A percentile compares a stretch with the other conserved stretches of the same genome.
Evolutionary conservation across 2,797 vertebrate species (phyloP).

Genomic region (Acrocephalus scirpaceus): DNA sequence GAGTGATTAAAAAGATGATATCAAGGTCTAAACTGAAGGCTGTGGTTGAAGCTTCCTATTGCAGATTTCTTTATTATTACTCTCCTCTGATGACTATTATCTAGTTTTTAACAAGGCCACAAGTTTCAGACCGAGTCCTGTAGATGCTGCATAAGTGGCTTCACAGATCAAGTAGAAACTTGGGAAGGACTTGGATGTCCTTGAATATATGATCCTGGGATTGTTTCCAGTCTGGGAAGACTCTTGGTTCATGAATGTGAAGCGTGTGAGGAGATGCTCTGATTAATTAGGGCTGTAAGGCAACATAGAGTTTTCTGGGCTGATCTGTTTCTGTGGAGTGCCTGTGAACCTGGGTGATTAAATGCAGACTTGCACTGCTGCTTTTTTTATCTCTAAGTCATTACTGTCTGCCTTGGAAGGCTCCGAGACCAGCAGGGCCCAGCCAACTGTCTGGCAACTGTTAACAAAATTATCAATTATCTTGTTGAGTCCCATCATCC

Average conservation of each 20-base stretch:
- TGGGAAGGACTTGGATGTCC: background rate
- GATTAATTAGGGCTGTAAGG: background rate
- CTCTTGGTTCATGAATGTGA: background rate
- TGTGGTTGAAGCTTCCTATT: constrained; percentile 57
- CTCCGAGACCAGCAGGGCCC: background rate
- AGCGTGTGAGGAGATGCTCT: background rate
- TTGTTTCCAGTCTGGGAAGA: background rate
- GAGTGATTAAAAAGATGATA: constrained; percentile 73
- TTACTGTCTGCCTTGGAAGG: constrained; percentile 3
- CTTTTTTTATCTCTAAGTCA: background rate
- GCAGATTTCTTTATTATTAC: constrained; percentile 7
- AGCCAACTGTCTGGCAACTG: constrained; percentile 26
- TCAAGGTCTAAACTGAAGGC: constrained; percentile 44
- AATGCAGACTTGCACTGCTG: background rate
- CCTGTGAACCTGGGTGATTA: background rate
- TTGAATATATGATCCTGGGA: background rate
- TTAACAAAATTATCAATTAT: constrained; percentile 19
- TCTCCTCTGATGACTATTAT: constrained; percentile 31
- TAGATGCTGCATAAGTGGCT: constrained; percentile 28
- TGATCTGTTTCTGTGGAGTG: background rate
- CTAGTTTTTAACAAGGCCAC: constrained; percentile 41
- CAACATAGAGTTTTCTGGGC: background rate
- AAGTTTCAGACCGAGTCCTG: constrained; percentile 37
- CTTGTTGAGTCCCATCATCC: background rate
- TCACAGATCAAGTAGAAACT: background rate